Conservation (phyloP, 2,888 invertebrate genomes). For the Caenorhabditis becei region DNA sequence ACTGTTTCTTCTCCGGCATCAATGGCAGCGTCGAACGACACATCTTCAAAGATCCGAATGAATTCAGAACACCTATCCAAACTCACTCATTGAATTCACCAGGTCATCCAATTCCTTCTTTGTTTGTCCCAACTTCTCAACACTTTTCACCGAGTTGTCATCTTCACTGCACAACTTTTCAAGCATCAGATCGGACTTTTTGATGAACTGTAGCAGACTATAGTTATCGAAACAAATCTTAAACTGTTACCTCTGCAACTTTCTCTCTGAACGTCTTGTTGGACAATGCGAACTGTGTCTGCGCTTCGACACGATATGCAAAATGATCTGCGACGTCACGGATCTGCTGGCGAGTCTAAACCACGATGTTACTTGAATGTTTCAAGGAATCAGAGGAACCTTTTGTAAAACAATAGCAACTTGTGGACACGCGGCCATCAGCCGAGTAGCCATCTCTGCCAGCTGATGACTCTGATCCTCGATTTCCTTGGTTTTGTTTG, state of each 20-base stretch:
- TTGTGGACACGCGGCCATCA: constrained; percentile 83
- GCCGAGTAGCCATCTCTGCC: constrained; percentile 87
- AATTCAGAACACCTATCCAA: no score
- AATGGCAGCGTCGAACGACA: constrained; percentile 44
- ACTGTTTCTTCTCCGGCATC: constrained; percentile 51
- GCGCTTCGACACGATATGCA: constrained; percentile 87
- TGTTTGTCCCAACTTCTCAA: constrained; percentile 31
- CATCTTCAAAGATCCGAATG: constrained; percentile 43
- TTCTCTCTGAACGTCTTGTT: constrained; percentile 88
- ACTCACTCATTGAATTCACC: constrained; percentile 72
- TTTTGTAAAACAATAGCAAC: constrained; percentile 85
- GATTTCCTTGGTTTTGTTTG: constrained; percentile 84
- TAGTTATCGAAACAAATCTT: constrained; percentile 1
- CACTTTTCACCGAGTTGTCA: constrained; percentile 56
- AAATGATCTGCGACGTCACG: constrained; percentile 89
- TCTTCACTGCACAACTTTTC: constrained; percentile 82
- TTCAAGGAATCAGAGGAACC: constrained; percentile 31
- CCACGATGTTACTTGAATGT: background rate
- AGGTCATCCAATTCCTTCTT: constrained; percentile 81
- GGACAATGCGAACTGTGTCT: constrained; percentile 88
- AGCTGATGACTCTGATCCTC: constrained; percentile 89
- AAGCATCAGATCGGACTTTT: constrained; percentile 81
- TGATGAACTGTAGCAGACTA: constrained; percentile 80
- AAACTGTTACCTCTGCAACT: constrained; percentile 86
- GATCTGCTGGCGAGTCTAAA: constrained; percentile 89